Base-by-base conservation (phyloP, 2,888 invertebrate genomes). In the Myopa tessellatipennis region DNA sequence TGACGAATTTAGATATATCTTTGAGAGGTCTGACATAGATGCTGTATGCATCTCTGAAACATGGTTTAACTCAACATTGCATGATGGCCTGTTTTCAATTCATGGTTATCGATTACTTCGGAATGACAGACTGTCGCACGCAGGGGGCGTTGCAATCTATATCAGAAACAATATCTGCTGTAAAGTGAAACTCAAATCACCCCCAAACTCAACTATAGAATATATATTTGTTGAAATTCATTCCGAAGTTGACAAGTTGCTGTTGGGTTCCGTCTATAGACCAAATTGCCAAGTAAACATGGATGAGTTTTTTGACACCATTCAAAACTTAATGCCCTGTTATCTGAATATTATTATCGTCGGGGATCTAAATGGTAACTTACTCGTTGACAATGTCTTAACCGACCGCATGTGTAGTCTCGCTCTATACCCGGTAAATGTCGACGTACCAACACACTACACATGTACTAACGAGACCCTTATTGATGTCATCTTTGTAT, bases 1-100 rank as follows among this genome's bases (percentile, higher is more conserved):
- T 16, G 71, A 71, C 12, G 71, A 71, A 52, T 52, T 71, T n/a
- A 55, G 71, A 16, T 55, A 71, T 26, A 26, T 71, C 18, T 71
- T 71, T 58, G 55, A 55, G n/a, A 52, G n/a, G 8, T 55, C 55
- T 3, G 58, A 40, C 8, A 26, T 45, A n/a, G 70, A 70, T 55
- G 70, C 36, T 6, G 45, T 45, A 40, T 70, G 45, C 16, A 6
- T 45, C 7, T 52, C 38, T 4, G 34, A 45, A 70, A 70, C n/a
- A 18, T 45, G 50, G 40, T 70, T 70, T 70, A 34, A 18, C 14
- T 5, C 45, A 3, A 8, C 50, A 55, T 10, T 70, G 16, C n/a
- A 10, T 45, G 40, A 52, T 50, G 34, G n/a, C 4, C 8, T n/a
- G 18, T 26, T 26, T 26, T 26, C 26, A 26, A 26, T 67, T 14